These are phyloP conservation scores for Julus scandinavius DNA, from an alignment of 2,888 invertebrate species.

Conservation along the genomic window DNA sequence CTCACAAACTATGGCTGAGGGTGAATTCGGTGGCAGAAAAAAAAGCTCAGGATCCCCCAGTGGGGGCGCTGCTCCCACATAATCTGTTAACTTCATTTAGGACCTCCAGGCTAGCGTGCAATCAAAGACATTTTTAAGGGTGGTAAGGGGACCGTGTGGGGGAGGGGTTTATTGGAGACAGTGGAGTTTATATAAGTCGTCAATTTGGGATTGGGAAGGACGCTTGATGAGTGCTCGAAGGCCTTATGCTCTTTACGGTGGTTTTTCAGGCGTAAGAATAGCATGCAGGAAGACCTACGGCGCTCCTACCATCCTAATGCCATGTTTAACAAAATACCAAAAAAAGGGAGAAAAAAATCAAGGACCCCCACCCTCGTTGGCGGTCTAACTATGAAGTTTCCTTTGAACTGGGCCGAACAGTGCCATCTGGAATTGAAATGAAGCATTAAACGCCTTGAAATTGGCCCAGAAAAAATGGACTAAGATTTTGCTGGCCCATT, in stretches of 20 bases:
- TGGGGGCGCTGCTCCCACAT: constrained; percentile 39
- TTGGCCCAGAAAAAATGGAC: background rate
- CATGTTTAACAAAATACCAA: background rate
- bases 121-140: constrained; percentile 33
- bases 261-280: constrained; percentile 33
- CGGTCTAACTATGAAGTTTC: background rate
- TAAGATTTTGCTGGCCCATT: background rate
- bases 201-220: constrained; percentile 5
- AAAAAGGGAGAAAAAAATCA: background rate
- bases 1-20: constrained; percentile 1
- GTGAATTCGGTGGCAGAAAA: background rate
- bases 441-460: background rate
- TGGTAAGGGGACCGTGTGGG: background rate
- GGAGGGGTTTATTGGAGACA: background rate
- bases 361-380: background rate
- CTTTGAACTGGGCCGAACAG: constrained; percentile 5
- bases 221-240: constrained; percentile 24
- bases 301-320: background rate
- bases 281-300: background rate
- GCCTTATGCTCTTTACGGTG: background rate
- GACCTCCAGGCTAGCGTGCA: constrained; percentile 42
- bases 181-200: background rate
- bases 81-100: constrained; percentile 42
- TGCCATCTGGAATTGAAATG: constrained; percentile 10
- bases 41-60: background rate